phyloP scores from a whole-genome alignment of 2,888 invertebrate species.

The Malthinus flaveolus region DNA sequence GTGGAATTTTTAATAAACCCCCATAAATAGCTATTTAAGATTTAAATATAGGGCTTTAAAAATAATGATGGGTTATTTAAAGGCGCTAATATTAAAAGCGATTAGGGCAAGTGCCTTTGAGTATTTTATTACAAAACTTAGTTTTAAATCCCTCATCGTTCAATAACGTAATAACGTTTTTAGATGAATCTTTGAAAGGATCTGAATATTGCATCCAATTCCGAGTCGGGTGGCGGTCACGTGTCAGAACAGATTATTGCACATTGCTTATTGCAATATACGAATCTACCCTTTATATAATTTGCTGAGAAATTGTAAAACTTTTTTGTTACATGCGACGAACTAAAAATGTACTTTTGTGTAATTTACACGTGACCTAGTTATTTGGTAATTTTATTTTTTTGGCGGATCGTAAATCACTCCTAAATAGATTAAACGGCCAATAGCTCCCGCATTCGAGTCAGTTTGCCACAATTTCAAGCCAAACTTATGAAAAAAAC shows the following conservation, averaged over 20 bases:
- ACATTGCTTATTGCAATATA: slow-evolving; percentile 32
- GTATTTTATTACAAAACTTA: slow-evolving; percentile 21
- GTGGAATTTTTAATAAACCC: no score
- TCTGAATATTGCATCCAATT: slow-evolving; percentile 25
- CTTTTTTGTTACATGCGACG: background rate
- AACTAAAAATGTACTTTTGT: slow-evolving; percentile 15
- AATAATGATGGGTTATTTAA: slow-evolving; percentile 6
- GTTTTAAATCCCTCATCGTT: slow-evolving; percentile 13
- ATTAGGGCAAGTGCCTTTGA: slow-evolving; percentile 18
- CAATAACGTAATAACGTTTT: slow-evolving; percentile 27
- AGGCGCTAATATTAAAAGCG: slow-evolving; percentile 26
- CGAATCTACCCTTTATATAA: slow-evolving; percentile 17
- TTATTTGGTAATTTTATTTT: background rate
- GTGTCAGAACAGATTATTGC: slow-evolving; percentile 36
- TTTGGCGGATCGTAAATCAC: background rate
- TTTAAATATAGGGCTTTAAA: background rate
- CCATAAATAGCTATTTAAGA: background rate
- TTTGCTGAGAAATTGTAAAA: slow-evolving; percentile 14
- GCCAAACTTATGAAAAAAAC: no score
- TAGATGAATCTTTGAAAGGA: slow-evolving; percentile 23
- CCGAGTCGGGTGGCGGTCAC: slow-evolving; percentile 31
- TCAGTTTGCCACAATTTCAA: no score
- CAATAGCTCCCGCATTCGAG: no score
- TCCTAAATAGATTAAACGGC: no score
- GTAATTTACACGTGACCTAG: slow-evolving; percentile 7